A percentile compares a stretch with the other conserved stretches of the same genome.
These are phyloP conservation scores for Cantharis rufa DNA, from an alignment of 2,888 invertebrate species.

Conservation along the genomic window DNA sequence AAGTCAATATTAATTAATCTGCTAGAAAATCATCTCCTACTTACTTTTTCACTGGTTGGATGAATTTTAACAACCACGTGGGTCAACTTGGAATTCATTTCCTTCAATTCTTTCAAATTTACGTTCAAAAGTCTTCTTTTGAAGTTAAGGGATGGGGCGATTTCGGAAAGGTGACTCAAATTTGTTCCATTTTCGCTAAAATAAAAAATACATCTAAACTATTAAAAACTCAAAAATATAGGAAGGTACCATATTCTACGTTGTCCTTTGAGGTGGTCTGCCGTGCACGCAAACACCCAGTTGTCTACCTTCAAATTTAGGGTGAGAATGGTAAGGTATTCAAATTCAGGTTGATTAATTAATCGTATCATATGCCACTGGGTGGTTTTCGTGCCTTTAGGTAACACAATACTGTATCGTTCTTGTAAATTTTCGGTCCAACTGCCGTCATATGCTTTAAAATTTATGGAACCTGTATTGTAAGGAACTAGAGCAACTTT, in stretches of 20 bases:
- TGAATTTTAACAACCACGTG: slow-evolving; percentile 73
- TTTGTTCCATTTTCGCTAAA: slow-evolving; percentile 62
- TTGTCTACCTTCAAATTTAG: slow-evolving; percentile 70
- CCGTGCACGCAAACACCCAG: slow-evolving; percentile 80
- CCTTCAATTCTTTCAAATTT: slow-evolving; percentile 65
- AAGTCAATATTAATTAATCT: slow-evolving; percentile 44
- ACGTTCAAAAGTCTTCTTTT: slow-evolving; percentile 60
- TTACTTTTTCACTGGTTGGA: slow-evolving; percentile 66
- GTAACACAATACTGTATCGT: slow-evolving; percentile 53
- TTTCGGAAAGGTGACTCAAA: slow-evolving; percentile 61
- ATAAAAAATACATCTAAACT: neutral
- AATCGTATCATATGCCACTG: slow-evolving; percentile 66
- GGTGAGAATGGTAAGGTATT: slow-evolving; percentile 68
- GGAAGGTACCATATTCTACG: slow-evolving; percentile 66
- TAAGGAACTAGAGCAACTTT: slow-evolving; percentile 41
- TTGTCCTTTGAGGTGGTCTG: slow-evolving; percentile 59
- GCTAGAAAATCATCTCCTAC: slow-evolving; percentile 61
- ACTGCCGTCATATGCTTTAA: slow-evolving; percentile 51
- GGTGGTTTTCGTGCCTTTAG: slow-evolving; percentile 44
- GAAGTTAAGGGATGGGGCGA: slow-evolving; percentile 58
- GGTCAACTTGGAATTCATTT: slow-evolving; percentile 61
- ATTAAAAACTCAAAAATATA: neutral
- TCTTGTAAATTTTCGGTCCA: slow-evolving; percentile 59
- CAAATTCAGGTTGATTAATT: slow-evolving; percentile 59
- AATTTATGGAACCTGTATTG: slow-evolving; percentile 49